Base-by-base conservation (phyloP, 2,888 invertebrate genomes). In the Apamea epomidion region DNA sequence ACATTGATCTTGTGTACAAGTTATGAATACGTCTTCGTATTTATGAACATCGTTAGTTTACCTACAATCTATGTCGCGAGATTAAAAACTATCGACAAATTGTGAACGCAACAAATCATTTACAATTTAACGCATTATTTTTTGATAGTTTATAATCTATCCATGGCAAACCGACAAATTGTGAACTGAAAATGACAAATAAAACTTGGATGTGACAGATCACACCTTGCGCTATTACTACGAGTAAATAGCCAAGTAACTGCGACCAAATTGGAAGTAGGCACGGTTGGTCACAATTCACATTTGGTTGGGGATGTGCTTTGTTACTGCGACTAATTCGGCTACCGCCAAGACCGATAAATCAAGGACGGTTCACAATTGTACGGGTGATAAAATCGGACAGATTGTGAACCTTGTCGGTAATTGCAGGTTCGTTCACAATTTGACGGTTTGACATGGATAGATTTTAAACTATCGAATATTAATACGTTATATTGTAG, bases 1-100 rank as follows among this genome's bases (percentile, higher is more conserved):
- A 71, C 62, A 29, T 81, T 62, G 58, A 72, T 62, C 45, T 82
- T 64, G 45, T 64, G 29, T 69, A 32, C 14, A 51, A 62, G 18
- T 78, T 51, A n/a, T 29, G 37, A 37, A 25, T 51, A 54, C 21
- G 54, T 54, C 21, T 54, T 21, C 54, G 54, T 21, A 54, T 21
- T 54, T 54, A 54, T 8, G 8, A 54, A 54, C 54, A 54, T 21
- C 18, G 51, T 18, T 51, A 21, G 54, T 21, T 54, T 54, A n/a
- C n/a, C n/a, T n/a, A 54, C 21, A 54, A 21, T 54, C 54, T 54
- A 54, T 21, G 21, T 54, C 8, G 58, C 25, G 58, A 12, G 25
- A 25, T 58, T 58, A 58, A 25, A 58, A 58, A 58, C 58, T 58
- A 58, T n/a, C 58, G n/a, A 58, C n/a, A 58, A 58, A 58, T n/a